A percentile compares a stretch with the other conserved stretches of the same genome.
Evolutionary conservation across 2,888 invertebrate species (phyloP).

Genomic region (Drepanosiphum platanoidis): DNA sequence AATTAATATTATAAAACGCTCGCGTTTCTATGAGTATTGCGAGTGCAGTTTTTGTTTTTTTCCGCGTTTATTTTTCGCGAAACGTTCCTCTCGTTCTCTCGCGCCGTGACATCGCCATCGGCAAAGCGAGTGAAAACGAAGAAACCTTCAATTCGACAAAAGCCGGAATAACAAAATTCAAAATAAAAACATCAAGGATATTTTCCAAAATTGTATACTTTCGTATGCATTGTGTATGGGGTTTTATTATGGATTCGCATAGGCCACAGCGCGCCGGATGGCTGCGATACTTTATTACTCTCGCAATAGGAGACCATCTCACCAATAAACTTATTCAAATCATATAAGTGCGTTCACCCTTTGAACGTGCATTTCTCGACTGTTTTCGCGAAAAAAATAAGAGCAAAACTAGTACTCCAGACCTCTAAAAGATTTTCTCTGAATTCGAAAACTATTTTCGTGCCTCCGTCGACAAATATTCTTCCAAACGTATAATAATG

Average conservation of each 20-base stretch:
- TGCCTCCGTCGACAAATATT: not conserved
- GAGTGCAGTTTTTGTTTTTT: no score
- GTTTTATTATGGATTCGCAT: constrained; percentile 24
- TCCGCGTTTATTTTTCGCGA: no score
- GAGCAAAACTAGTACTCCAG: not conserved
- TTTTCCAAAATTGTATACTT: not conserved
- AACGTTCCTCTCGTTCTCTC: not conserved
- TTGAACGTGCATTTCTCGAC: not conserved
- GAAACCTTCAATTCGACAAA: not conserved
- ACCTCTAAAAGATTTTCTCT: not conserved
- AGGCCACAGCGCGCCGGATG: not conserved
- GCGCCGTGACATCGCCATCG: not conserved
- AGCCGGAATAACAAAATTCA: not conserved
- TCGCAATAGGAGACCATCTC: not conserved
- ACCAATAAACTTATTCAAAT: constrained; percentile 28
- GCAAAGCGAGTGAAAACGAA: not conserved
- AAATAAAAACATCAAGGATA: constrained; percentile 16
- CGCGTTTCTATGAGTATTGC: no score
- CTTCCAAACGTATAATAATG: not conserved
- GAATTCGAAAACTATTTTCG: not conserved
- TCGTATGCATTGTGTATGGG: not conserved
- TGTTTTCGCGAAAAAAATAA: not conserved
- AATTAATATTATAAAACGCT: no score
- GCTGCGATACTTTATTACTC: constrained; percentile 12
- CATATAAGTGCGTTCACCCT: constrained; percentile 10